Base-by-base conservation (phyloP, 2,797 vertebrate species). In the Anomalospiza imberbis region DNA sequence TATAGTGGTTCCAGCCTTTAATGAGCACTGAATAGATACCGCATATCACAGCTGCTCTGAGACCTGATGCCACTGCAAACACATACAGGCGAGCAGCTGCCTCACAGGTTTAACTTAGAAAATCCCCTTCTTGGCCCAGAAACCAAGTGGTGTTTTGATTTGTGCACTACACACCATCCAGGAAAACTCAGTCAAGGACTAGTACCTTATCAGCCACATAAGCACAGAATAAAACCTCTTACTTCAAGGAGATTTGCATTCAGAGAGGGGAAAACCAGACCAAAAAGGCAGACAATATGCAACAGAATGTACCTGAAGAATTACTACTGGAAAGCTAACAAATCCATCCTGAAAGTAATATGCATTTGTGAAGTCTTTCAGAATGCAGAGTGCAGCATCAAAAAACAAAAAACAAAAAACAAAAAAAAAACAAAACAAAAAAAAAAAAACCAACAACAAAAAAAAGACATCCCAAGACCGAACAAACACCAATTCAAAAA, bases 81-180 rank as follows among this genome's bases (percentile, higher is more conserved):
- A 7, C 5, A 48, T 0, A 7, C 21, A n/a, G 34, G 16, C 24
- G 44, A 25, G 11, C 45, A 72, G 62, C 63, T 45, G 22, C 7
- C 32, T 28, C 34, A n/a, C 31, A 77, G 34, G 3, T 85, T 51
- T n/a, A 19, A 60, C 53, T 42, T 5, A 3, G 4, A 71, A 36
- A 26, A 70, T 32, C 44, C 40, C 36, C 38, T 73, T 38, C 34
- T 10, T 48, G 45, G 38, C 34, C 40, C 73, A 68, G 51, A 87
- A 63, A 50, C 6, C 7, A 61, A 65, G 47, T 1, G 24, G 26
- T 28, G n/a, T 76, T 87, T 55, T 40, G 47, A 66, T 44, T 25
- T 73, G 16, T 26, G 48, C 0, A 1, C 31, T 36, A 57, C 65
- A 47, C 5, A 5, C 1, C 13, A 38, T 4, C 80, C 2, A 62